A percentile compares a stretch with the other conserved stretches of the same genome.
These are phyloP conservation scores for Pandemis heparana DNA, from an alignment of 2,888 invertebrate species.

Conservation along the genomic window DNA sequence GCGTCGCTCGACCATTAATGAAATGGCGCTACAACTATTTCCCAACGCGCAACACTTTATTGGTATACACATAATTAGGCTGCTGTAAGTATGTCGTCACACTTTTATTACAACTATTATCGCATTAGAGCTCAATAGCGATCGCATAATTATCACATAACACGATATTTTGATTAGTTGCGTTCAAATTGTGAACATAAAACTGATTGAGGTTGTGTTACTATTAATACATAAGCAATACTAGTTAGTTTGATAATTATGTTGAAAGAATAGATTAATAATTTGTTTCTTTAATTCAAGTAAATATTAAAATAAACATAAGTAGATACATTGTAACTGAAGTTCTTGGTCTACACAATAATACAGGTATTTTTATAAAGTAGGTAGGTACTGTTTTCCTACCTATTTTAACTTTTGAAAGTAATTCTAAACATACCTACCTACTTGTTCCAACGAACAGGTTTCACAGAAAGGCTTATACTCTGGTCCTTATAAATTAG, in stretches of 20 bases:
- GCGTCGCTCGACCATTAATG: not conserved
- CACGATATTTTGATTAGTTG: constrained; percentile 33
- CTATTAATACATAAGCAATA: constrained; percentile 2
- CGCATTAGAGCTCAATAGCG: constrained; percentile 40
- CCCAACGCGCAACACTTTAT: constrained; percentile 13
- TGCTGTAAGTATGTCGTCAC: constrained; percentile 32
- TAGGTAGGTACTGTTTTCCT: no score
- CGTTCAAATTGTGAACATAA: constrained; percentile 25
- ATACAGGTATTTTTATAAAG: no score
- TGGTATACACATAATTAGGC: constrained; percentile 21
- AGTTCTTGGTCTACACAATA: no score
- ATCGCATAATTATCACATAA: constrained; percentile 34
- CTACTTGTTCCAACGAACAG: constrained; percentile 16
- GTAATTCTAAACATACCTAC: constrained; percentile 14
- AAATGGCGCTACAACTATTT: constrained; percentile 20
- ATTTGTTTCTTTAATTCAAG: not conserved
- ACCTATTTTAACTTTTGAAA: not conserved
- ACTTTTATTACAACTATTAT: constrained; percentile 38
- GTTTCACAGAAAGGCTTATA: constrained; percentile 19
- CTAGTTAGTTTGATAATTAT: not conserved
- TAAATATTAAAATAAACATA: not conserved
- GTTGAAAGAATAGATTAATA: not conserved
- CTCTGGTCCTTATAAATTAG: constrained; percentile 34
- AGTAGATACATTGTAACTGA: no score
- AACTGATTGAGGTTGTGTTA: constrained; percentile 24